These are phyloP conservation scores for Zelostemma sp. DNA, from an alignment of 1,140 invertebrate genomes.

Conservation along the genomic window DNA sequence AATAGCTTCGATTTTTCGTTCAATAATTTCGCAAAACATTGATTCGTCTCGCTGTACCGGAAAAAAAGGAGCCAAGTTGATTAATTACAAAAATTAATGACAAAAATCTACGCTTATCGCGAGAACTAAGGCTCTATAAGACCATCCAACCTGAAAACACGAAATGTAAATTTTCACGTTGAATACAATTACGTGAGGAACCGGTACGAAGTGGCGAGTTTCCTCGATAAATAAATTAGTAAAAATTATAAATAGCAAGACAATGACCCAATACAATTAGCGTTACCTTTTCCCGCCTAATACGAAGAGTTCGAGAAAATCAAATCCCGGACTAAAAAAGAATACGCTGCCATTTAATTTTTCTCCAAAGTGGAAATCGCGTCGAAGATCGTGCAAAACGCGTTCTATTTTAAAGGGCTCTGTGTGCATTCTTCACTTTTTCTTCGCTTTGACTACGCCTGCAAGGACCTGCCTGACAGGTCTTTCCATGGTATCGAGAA, in stretches of 20 bases:
- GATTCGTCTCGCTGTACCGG: too few species aligned
- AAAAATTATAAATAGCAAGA: slow-evolving; percentile 7
- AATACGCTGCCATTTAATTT: too few species aligned
- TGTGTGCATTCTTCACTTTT: slow-evolving; percentile 32
- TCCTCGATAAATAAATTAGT: slow-evolving; percentile 14
- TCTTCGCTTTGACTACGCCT: slow-evolving; percentile 44
- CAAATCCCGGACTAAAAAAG: too few species aligned
- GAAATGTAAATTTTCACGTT: slow-evolving; percentile 26
- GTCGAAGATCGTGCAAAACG: slow-evolving; percentile 13
- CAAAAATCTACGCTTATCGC: slow-evolving; percentile 5
- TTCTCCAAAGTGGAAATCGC: slow-evolving; percentile 14
- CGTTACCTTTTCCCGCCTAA: too few species aligned
- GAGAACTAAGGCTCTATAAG: slow-evolving; percentile 17
- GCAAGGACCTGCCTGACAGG: slow-evolving; percentile 48
- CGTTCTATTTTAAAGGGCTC: slow-evolving; percentile 45
- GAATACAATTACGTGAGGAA: slow-evolving; percentile 22
- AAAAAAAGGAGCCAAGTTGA: too few species aligned
- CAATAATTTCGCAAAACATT: too few species aligned
- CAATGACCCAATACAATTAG: slow-evolving; percentile 9
- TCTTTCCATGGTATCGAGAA: slow-evolving; percentile 44
- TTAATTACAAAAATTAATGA: not conserved
- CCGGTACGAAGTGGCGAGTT: slow-evolving; percentile 16
- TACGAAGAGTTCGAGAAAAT: slow-evolving; percentile 11
- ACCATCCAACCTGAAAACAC: too few species aligned
- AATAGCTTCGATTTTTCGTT: too few species aligned